Evolutionary conservation across 2,113 vertebrate species (phyloP), one percentile per base, ranked within the genome.

Genomic region (Crypturellus undulatus): DNA sequence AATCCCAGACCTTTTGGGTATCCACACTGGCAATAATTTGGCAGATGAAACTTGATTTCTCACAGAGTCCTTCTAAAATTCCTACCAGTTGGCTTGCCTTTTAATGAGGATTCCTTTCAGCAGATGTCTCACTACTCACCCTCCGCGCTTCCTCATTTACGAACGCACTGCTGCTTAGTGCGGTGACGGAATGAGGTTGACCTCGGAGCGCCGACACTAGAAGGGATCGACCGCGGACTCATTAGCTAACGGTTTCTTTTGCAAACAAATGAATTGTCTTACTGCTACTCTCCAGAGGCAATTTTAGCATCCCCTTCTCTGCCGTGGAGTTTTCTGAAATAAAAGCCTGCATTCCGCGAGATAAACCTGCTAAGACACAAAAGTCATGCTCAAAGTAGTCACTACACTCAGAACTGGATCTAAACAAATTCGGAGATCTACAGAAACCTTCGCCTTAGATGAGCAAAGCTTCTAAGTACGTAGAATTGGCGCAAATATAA

Each of bases 401-500:
- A 21, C 5, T 9, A 4, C 6, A 38, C 26, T 43, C 26, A 15
- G 25, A 67, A 56, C 12, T 3, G 12, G 45, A 28, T 3, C 2
- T 1, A 22, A 45, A 43, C 26, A n/a, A 56, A 59, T 32, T 10
- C 13, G 5, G 40, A 56, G 42, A 12, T 20, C 47, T 34, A 19
- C 4, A 17, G 24, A 30, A 5, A 22, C 36, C 42, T 79, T 38
- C 42, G 40, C 16, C 47, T 6, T 32, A 42, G 38, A 49, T 21
- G 2, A 47, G 42, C 24, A 54, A 21, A 22, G 9, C 47, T 43
- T 43, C 26, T n/a, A 40, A 54, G 10, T 3, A 0, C 9, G 13
- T 0, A n/a, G 25, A 28, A 43, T 4, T 7, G n/a, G 30, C 42
- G 59, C 59, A n/a, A 24, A 8, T 3, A 52, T 7, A 63, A 73